Percentiles rank a stretch among this genome's conserved stretches.
Evolutionary conservation across 2,113 vertebrate genomes (phyloP).

Genomic region (Oenanthe melanoleuca): DNA sequence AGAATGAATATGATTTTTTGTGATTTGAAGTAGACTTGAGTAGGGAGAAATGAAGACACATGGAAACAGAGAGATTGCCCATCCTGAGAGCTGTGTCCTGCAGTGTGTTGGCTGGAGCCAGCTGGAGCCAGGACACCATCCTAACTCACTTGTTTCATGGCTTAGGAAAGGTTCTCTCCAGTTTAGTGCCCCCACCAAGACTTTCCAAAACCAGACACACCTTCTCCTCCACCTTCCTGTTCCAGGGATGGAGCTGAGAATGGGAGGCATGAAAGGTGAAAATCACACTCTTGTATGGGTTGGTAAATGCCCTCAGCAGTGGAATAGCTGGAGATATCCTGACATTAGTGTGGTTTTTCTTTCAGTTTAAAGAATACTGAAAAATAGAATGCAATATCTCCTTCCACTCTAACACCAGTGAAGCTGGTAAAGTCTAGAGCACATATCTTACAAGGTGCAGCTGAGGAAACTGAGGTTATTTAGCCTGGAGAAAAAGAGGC

Average conservation of each 20-base stretch:
- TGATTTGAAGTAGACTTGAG: not conserved
- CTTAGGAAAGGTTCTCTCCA: not conserved
- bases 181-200: not conserved
- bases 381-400: not conserved
- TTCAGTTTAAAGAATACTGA: not conserved
- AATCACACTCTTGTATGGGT: rapidly evolving
- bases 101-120: not conserved
- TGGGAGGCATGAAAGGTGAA: not conserved
- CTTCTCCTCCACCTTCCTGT: not conserved
- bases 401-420: rapidly evolving
- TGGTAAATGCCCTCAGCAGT: not conserved
- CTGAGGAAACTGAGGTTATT: not conserved
- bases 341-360: not conserved
- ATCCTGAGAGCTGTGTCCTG: rapidly evolving
- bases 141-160: not conserved
- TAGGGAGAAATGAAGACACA: not conserved
- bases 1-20: not conserved
- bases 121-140: not conserved
- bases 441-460: not conserved
- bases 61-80: not conserved
- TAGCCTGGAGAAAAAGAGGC: not conserved
- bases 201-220: rapidly evolving
- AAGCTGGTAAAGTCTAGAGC: not conserved
- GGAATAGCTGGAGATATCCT: not conserved
- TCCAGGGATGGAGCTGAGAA: not conserved